A percentile compares a stretch with the other conserved stretches of the same genome.
Evolutionary conservation across 2,113 vertebrate species (phyloP).

Genomic region (Crotalus horridus): DNA sequence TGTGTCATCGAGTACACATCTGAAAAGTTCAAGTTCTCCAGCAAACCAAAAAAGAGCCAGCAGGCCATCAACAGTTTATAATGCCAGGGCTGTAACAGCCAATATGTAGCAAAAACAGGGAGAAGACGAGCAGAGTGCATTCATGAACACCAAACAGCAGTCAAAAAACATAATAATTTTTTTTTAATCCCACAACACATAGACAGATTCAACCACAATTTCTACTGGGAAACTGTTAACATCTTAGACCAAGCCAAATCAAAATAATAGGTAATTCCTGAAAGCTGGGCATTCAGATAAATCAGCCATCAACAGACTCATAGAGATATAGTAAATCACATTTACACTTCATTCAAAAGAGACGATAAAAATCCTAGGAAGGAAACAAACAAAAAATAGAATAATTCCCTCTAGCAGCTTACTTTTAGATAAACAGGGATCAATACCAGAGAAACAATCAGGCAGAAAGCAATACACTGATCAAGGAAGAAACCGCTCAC

Average conservation of each 20-base stretch:
- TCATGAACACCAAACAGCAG: neutral
- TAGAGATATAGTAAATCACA: neutral
- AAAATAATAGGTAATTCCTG: neutral
- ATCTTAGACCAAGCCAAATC: neutral
- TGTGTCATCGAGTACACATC: neutral
- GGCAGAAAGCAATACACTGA: neutral
- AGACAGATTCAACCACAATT: neutral
- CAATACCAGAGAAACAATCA: neutral
- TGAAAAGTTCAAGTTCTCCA: neutral
- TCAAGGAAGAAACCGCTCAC: neutral
- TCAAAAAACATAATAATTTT: neutral
- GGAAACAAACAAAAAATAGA: neutral
- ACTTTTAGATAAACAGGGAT: neutral
- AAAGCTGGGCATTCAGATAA: neutral
- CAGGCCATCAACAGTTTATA: neutral
- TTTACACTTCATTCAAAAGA: neutral
- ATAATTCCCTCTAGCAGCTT: neutral
- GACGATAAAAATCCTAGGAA: neutral
- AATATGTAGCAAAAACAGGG: neutral
- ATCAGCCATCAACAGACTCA: neutral
- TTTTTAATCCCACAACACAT: neutral
- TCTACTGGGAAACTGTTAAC: neutral
- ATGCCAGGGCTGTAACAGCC: neutral
- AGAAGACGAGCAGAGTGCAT: neutral
- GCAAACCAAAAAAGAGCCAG: neutral